phyloP scores from a whole-genome alignment of 2,113 vertebrate genomes.

The Amphiprion ocellaris region DNA sequence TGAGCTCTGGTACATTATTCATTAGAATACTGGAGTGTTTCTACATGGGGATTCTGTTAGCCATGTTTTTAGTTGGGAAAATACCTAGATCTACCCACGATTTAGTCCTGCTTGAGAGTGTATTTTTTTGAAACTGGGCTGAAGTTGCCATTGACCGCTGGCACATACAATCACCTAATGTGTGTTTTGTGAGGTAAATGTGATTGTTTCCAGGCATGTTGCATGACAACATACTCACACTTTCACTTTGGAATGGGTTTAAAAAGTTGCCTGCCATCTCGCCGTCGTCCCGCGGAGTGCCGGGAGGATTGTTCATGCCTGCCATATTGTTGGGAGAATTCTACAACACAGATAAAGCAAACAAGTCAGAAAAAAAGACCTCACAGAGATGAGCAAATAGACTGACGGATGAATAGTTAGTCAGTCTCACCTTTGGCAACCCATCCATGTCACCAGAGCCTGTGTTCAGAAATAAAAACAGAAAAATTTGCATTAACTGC shows the following conservation, averaged over 20 bases:
- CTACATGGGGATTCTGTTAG: too few species aligned
- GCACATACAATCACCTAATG: background rate
- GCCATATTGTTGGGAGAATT: constrained; percentile 92
- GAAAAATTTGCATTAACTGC: constrained; percentile 4
- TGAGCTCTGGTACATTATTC: too few species aligned
- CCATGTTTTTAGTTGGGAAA: background rate
- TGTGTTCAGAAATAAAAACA: constrained; percentile 63
- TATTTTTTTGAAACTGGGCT: constrained; percentile 12
- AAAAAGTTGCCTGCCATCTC: constrained; percentile 92
- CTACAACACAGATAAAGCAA: constrained; percentile 68
- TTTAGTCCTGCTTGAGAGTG: background rate
- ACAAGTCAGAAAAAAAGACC: background rate
- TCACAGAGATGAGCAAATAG: background rate
- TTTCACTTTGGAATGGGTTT: constrained; percentile 94
- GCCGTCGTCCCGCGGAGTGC: constrained; percentile 90
- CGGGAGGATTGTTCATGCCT: constrained; percentile 90
- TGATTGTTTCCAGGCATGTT: background rate
- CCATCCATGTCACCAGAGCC: constrained; percentile 93
- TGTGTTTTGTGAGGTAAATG: background rate
- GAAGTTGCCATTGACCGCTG: background rate
- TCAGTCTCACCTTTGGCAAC: constrained; percentile 90
- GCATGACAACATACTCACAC: constrained; percentile 81
- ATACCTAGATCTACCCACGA: background rate
- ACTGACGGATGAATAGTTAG: background rate
- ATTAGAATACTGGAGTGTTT: too few species aligned